Conservation (phyloP, 2,888 invertebrate species). For the Caenorhabditis sp. region DNA sequence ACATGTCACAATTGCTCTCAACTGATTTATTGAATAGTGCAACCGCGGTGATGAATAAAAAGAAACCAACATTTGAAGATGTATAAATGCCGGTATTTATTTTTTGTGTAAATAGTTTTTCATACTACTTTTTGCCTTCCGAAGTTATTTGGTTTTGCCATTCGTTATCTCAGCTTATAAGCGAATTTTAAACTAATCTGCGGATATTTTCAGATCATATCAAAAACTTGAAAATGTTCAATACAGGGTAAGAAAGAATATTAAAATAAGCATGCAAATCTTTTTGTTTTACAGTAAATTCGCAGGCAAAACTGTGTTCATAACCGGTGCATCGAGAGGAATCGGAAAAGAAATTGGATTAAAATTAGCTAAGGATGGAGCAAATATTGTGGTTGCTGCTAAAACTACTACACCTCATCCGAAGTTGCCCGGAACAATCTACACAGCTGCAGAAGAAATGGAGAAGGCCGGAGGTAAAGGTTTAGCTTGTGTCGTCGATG, state of each 20-base stretch:
- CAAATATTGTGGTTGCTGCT: constrained; percentile 88
- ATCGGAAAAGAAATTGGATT: constrained; percentile 55
- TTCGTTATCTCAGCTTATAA: background rate
- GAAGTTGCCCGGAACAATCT: constrained; percentile 89
- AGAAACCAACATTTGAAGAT: constrained; percentile 52
- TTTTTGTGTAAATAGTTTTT: background rate
- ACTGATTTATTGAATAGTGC: constrained; percentile 84
- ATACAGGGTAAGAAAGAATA: constrained; percentile 23
- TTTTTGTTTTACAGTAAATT: constrained; percentile 43
- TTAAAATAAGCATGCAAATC: background rate
- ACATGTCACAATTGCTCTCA: constrained; percentile 87
- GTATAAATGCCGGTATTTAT: constrained; percentile 26
- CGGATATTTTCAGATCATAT: background rate
- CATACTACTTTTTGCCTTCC: background rate
- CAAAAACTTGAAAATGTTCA: constrained; percentile 16
- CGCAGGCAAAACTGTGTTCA: constrained; percentile 44
- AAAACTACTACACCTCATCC: constrained; percentile 90
- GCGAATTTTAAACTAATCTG: background rate
- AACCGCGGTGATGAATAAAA: constrained; percentile 75
- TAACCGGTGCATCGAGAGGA: constrained; percentile 55
- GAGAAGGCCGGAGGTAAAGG: constrained; percentile 59
- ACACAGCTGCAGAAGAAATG: constrained; percentile 88
- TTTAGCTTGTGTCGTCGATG: constrained; percentile 81
- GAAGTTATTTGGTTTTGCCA: background rate
- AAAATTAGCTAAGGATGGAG: constrained; percentile 78